Base-by-base conservation (phyloP, 1,140 invertebrate genomes). In the Zaprionus kolodkinae region DNA sequence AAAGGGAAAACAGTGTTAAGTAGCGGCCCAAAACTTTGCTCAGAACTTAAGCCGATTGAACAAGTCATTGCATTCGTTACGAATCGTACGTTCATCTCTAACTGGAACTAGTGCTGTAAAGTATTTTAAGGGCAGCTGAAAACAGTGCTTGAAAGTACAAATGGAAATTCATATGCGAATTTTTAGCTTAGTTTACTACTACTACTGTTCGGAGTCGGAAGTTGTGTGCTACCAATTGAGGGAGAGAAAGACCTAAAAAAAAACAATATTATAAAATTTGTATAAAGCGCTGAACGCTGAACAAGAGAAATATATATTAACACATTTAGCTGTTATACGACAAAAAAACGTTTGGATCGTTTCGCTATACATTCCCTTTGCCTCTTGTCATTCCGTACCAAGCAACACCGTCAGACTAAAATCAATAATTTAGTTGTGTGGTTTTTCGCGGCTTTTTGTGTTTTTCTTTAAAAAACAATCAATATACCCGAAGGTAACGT, bases 401-500 rank as follows among this genome's bases (percentile, higher is more conserved):
- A 75, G 75, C 72, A 79, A 77, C 78, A 77, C 63, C 63, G 72
- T 72, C 77, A 71, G 76, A 76, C 79, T 65, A 87, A 87, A 87
- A 87, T 87, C 84, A 88, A 87, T 87, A 87, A 87, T 87, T 81
- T 88, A 75, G 77, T 87, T 88, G 84, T 87, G 84, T 80, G 80
- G 61, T 84, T 87, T 87, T 87, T 87, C 84, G 84, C 84, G 84
- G 84, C 80, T 83, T 87, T 87, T 87, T 87, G 84, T 77, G 84
- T 88, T 87, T 87, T 84, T 68, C 72, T 88, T 88, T 72, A 88
- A 88, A 85, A 88, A 76, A 88, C 85, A 87, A 87, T 87, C 84
- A 87, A 87, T 87, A 87, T 87, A 87, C 84, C 84, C 84, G 84
- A 87, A 87, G 84, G 84, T 87, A 87, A 87, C 84, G 84, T 87